Base-by-base conservation (phyloP, 1,140 invertebrate species). In the Luehdorfia chinensis region DNA sequence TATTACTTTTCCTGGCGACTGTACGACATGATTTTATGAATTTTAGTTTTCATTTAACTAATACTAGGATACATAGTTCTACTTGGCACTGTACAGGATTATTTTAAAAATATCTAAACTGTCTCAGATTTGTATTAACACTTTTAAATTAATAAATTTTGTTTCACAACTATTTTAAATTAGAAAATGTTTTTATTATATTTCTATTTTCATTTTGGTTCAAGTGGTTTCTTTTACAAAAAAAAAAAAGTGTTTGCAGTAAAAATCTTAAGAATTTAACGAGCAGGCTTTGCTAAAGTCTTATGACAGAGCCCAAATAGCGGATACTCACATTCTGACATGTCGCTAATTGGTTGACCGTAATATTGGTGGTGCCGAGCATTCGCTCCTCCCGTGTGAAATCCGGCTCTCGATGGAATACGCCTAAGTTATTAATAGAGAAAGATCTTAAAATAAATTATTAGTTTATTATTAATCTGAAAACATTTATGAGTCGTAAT, bases 341-440 rank as follows among this genome's bases (percentile, higher is more conserved):
- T 0, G 75, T 33, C 2, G 71, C 69, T 12, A 79, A 41, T 48
- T 75, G 75, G 48, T 83, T 83, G 43, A 79, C 74, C 4, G 75
- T 79, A 27, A 79, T 79, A 44, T 79, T 77, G 5, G 78, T 79
- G 2, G 71, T 71, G 14, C 66, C 66, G 9, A 75, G 36, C 0
- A 73, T 33, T 8, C 78, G 56, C 34, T 83, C 75, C 15, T 78
- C 73, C 4, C 72, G 52, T 3, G 60, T 27, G 45, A 80, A 74
- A 36, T 83, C 78, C 1, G 78, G 76, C 47, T 83, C 78, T 6
- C 78, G 76, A 32, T 83, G 73, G 33, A 80, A 83, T 9, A 61
- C 54, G 32, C 78, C 78, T 83, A 9, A 12, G 46, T 30, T 9
- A 47, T 41, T n/a, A n/a, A n/a, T n/a, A n/a, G n/a, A n/a, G n/a